Conservation (phyloP, 2,888 invertebrate genomes). For the Ariolimax columbianus region DNA sequence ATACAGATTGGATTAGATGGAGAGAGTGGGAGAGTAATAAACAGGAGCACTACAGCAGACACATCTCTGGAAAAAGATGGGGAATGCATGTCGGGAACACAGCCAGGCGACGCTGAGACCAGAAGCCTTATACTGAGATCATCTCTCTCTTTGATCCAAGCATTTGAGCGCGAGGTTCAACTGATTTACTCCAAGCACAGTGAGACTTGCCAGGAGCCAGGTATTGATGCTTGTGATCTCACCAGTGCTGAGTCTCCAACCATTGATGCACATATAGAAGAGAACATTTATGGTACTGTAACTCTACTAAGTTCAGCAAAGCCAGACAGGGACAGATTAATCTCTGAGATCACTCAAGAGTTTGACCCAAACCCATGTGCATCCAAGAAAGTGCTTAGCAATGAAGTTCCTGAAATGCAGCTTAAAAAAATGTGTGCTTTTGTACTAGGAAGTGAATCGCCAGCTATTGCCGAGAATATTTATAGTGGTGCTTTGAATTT, state of each 20-base stretch:
- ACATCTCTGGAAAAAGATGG: background rate
- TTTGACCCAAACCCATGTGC: too few relatives aligned
- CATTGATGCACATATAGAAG: too few relatives aligned
- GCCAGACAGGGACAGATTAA: too few relatives aligned
- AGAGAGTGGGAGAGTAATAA: background rate
- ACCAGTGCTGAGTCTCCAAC: too few relatives aligned
- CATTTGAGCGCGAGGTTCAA: conserved; percentile 16
- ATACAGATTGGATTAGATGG: background rate
- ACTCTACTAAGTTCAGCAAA: too few relatives aligned
- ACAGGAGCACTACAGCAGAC: background rate
- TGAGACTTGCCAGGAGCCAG: too few relatives aligned
- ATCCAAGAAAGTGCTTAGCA: too few relatives aligned
- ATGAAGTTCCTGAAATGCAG: background rate
- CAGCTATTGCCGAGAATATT: background rate
- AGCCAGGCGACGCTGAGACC: background rate
- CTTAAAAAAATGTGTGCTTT: background rate
- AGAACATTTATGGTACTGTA: too few relatives aligned
- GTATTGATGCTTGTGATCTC: too few relatives aligned
- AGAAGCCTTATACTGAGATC: background rate
- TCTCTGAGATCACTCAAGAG: too few relatives aligned
- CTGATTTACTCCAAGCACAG: background rate
- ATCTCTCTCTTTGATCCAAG: conserved; percentile 27
- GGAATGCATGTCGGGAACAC: background rate
- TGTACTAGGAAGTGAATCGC: background rate
- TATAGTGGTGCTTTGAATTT: background rate